Evolutionary conservation across 2,113 vertebrate genomes (phyloP), one percentile per base, ranked within the genome.

Genomic region (Neodontobutis hainanensis): DNA sequence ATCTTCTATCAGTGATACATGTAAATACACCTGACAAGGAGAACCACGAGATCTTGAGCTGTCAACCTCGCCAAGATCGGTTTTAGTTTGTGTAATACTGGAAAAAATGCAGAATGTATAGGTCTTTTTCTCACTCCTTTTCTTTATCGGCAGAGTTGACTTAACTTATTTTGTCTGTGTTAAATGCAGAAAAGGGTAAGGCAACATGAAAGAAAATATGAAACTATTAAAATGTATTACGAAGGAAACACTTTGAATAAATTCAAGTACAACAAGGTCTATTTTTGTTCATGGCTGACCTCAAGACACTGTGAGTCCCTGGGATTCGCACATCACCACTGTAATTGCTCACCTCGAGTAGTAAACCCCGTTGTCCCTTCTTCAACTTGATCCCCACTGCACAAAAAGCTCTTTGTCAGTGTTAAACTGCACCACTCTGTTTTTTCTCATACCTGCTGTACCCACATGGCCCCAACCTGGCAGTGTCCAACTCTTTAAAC

Each of bases 291-390:
- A 42, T 7, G 52, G 60, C 8, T 66, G 78, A 85, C 84, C 81
- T 88, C 77, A 76, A 91, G 80, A 78, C 52, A 56, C 53, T 70
- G 77, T 81, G 83, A 66, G 81, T 74, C n/a, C 42, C 61, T 3
- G 48, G 78, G 84, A 88, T 90, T 86, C 88, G 70, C 76, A 83
- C 84, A 82, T 82, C 61, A 68, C 73, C 61, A 68, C 83, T 81
- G 88, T 91, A 89, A 92, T 88, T 74, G 83, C 80, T 88, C 81
- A 82, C 81, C 89, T 88, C 52, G 49, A 85, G 85, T 70, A 78
- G 63, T 61, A 64, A 67, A 76, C 81, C 83, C 35, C 38, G 73
- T 81, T 82, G 86, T 87, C 81, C 78, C 62, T 59, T 78, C 56
- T 70, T 66, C 62, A 81, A 75, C 72, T 62, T 45, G 77, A 82